Evolutionary conservation across 2,888 invertebrate genomes (phyloP), one percentile per base, ranked within the genome.

Genomic region (Xylota segnis): DNA sequence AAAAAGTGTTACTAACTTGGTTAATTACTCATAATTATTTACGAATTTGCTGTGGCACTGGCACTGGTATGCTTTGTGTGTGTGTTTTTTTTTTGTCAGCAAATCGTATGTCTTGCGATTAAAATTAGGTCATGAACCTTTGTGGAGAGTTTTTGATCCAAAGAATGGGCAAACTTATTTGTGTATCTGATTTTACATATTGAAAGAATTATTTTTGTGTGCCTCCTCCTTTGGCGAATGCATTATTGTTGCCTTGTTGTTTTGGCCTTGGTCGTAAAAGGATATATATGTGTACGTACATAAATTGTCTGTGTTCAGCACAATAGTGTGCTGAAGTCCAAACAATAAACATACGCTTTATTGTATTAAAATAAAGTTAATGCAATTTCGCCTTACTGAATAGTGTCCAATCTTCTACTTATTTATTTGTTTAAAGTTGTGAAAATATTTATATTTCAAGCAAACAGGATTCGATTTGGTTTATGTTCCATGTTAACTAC

Each of bases 81-180:
- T n/a, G 32, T 34, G 23, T 59, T 63, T 71, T 47, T 37, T 47
- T 47, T 29, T 58, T 59, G 79, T 40, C 40, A 50, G 56, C 27
- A 34, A 66, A 40, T 37, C n/a, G 47, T 16, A 9, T 14, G 18
- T 47, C 47, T 74, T 61, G 52, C 63, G 74, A 74, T 52, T 61
- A 63, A 68, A 81, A 75, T 61, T 81, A 75, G 81, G 81, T 81
- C 81, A 81, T 75, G 75, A 75, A 75, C 81, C 81, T 68, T 72
- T 75, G 52, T 52, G 45, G 10, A 71, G 32, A 43, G 23, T 63
- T 29, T 23, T 71, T 56, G 12, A 5, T 14, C 37, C 3, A 23
- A 16, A 23, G 23, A 59, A 59, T 27, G 59, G n/a, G n/a, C 27
- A 43, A 27, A 40, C 16, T 59, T 59, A 23, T 43, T 18, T 50